Evolutionary conservation across 2,888 invertebrate genomes (phyloP).

Genomic region (Rugalucina vietnamica): DNA sequence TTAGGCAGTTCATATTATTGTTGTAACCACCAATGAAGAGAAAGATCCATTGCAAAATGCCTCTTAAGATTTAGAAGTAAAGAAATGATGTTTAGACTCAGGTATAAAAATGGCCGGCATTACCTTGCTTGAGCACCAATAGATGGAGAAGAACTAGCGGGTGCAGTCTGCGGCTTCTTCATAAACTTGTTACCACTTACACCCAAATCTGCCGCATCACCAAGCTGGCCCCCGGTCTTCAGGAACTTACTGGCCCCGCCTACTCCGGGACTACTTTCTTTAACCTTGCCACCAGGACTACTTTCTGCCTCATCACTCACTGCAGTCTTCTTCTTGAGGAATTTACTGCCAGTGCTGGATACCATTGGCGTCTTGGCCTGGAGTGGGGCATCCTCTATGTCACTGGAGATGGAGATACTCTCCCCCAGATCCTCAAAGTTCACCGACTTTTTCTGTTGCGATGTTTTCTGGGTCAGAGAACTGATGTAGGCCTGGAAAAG

Average conservation of each 20-base stretch:
- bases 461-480: conserved; percentile 73
- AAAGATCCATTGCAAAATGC: no score
- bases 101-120: no score
- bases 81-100: no score
- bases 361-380: conserved; percentile 49
- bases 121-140: conserved; percentile 41
- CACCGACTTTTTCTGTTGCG: conserved; percentile 70
- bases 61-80: no score
- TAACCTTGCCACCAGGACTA: background rate
- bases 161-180: conserved; percentile 61
- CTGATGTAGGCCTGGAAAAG: conserved; percentile 76
- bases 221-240: conserved; percentile 45
- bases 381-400: conserved; percentile 60
- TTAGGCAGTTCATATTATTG: no score
- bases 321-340: conserved; percentile 73
- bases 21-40: no score
- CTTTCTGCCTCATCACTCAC: conserved; percentile 32
- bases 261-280: no score
- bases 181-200: conserved; percentile 42
- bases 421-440: conserved; percentile 78
- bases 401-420: conserved; percentile 77
- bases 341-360: conserved; percentile 69
- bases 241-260: conserved; percentile 56
- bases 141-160: conserved; percentile 59
- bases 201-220: conserved; percentile 2